Conservation (phyloP, 2,797 vertebrate genomes). For the Ctenopoma kingsleyae region DNA sequence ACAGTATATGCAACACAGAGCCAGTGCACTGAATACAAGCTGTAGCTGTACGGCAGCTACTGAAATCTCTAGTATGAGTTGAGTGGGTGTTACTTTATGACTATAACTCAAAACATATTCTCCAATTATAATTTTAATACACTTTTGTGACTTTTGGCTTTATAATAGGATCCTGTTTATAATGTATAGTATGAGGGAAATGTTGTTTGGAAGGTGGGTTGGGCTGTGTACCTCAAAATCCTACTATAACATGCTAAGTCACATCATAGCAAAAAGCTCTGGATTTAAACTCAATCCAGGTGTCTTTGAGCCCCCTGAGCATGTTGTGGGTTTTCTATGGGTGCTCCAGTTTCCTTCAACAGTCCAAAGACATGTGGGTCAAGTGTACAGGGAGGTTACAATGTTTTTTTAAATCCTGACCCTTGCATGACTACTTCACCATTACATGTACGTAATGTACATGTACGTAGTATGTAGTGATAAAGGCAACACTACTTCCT, state of each 20-base stretch:
- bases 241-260: not conserved
- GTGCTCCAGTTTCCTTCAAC: constrained; percentile 5
- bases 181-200: not conserved
- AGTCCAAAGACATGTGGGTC: constrained; percentile 3
- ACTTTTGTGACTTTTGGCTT: not conserved
- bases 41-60: constrained; percentile 59
- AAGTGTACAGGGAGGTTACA: not conserved
- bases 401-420: no score
- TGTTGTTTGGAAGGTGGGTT: not conserved
- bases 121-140: not conserved
- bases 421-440: no score
- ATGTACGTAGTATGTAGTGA: no score
- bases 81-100: constrained; percentile 10
- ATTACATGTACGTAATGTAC: no score
- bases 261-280: not conserved
- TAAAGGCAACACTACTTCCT: no score
- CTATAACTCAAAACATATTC: constrained; percentile 9
- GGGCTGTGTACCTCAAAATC: not conserved
- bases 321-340: not conserved
- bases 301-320: not conserved
- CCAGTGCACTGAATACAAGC: constrained; percentile 40
- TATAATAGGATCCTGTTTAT: not conserved
- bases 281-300: not conserved
- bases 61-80: constrained; percentile 34
- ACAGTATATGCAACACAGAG: constrained; percentile 51